A percentile compares a stretch with the other conserved stretches of the same genome.
Conservation (phyloP, 2,113 vertebrate species). For the Amphiprion percula region DNA sequence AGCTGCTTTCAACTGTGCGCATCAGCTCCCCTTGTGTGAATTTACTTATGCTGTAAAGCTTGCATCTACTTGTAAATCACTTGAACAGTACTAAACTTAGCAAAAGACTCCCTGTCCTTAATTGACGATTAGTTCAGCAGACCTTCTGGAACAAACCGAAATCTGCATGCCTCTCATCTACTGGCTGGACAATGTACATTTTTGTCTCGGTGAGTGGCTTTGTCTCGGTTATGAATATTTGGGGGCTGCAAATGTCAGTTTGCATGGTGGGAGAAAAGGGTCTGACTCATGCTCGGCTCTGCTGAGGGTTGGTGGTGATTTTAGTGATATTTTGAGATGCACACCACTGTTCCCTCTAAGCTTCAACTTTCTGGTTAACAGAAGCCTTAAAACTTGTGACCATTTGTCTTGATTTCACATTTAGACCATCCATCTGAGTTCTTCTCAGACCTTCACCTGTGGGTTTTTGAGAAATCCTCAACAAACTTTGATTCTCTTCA, state of each 20-base stretch:
- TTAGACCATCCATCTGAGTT: too few species aligned
- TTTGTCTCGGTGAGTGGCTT: conserved; percentile 6
- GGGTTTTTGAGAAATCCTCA: too few species aligned
- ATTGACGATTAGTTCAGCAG: background rate
- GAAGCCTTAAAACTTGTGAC: too few species aligned
- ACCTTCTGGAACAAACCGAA: background rate
- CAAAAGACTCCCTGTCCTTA: background rate
- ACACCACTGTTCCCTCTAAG: too few species aligned
- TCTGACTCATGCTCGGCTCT: conserved; percentile 38
- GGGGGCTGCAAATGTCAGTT: conserved; percentile 19
- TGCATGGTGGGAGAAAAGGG: conserved; percentile 22
- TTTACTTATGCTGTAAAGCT: background rate
- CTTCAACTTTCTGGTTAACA: too few species aligned
- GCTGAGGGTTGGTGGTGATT: conserved; percentile 11
- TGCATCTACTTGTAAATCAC: conserved; percentile 14
- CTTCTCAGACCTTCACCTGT: too few species aligned
- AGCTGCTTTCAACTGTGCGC: conserved; percentile 4
- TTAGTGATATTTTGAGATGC: conserved; percentile 20
- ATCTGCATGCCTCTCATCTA: background rate
- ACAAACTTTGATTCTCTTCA: too few species aligned
- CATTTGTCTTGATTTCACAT: too few species aligned
- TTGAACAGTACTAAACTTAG: background rate
- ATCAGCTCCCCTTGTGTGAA: background rate
- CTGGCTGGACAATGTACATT: background rate
- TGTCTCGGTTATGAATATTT: conserved; percentile 20